A percentile compares a stretch with the other conserved stretches of the same genome.
phyloP scores from a whole-genome alignment of 2,888 invertebrate species.

The Acanthosoma haemorrhoidale region DNA sequence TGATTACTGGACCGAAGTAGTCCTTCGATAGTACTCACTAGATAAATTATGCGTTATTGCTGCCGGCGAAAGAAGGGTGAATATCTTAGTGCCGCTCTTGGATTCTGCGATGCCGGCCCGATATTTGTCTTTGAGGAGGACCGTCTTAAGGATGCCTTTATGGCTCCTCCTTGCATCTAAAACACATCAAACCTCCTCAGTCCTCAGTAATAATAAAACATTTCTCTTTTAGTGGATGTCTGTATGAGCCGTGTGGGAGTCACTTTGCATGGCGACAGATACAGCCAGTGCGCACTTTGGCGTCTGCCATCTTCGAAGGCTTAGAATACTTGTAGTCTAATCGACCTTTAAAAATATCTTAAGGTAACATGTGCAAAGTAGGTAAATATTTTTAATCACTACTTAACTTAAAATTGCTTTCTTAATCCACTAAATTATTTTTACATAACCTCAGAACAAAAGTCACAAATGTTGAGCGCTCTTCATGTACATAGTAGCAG shows the following conservation, averaged over 20 bases:
- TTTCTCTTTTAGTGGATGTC: slow-evolving; percentile 2
- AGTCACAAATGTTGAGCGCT: no score
- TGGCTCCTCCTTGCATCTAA: not conserved
- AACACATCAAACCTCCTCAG: slow-evolving; percentile 19
- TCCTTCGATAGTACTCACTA: no score
- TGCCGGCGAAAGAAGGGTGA: not conserved
- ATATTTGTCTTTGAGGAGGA: not conserved
- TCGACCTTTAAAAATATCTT: no score
- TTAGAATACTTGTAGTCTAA: no score
- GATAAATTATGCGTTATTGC: slow-evolving; percentile 8
- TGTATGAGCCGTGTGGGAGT: not conserved
- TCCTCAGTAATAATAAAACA: not conserved
- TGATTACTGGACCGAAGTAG: no score
- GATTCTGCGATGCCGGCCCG: no score
- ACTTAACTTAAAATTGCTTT: no score
- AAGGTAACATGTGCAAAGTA: no score
- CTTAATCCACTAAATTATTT: no score
- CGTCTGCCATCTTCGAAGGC: not conserved
- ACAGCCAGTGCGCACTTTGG: not conserved
- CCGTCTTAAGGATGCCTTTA: not conserved
- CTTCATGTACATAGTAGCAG: no score
- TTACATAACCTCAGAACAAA: no score
- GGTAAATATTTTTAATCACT: no score
- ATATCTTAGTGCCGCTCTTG: not conserved
- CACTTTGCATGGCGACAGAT: not conserved